Evolutionary conservation across 2,888 invertebrate genomes (phyloP).

Genomic region (Amblyjoppa proteus): DNA sequence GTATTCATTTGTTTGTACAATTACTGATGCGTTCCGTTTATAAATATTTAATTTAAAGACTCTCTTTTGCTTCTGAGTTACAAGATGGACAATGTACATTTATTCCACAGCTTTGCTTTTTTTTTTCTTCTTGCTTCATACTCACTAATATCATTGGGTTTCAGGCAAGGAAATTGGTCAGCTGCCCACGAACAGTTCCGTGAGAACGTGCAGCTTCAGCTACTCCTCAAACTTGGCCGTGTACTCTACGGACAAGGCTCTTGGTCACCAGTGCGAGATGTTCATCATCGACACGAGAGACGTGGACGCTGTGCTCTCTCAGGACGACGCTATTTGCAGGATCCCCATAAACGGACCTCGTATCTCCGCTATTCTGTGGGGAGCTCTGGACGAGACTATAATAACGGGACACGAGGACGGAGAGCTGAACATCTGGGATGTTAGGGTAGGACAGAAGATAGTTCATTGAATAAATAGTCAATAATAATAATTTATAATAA

Average conservation of each 20-base stretch:
- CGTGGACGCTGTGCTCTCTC: constrained; percentile 89
- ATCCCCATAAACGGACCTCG: constrained; percentile 93
- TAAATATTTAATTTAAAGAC: no score
- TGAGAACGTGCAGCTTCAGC: constrained; percentile 96
- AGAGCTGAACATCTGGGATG: constrained; percentile 96
- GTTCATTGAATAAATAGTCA: not conserved
- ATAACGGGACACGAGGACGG: constrained; percentile 98
- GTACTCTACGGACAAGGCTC: constrained; percentile 96
- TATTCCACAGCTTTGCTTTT: not conserved
- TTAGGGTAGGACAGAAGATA: constrained; percentile 87
- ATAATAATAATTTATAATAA: not conserved
- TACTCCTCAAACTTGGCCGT: constrained; percentile 97
- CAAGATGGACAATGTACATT: no score
- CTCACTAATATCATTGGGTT: constrained; percentile 8
- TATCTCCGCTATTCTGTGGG: constrained; percentile 97
- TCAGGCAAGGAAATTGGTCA: constrained; percentile 91
- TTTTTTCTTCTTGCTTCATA: constrained; percentile 26
- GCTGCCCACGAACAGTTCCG: constrained; percentile 93
- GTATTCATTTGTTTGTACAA: no score
- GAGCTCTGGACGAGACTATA: constrained; percentile 95
- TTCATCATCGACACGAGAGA: constrained; percentile 94
- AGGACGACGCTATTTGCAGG: constrained; percentile 91
- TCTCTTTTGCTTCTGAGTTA: no score
- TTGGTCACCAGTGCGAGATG: constrained; percentile 96
- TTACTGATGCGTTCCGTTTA: no score